Evolutionary conservation across 1,140 invertebrate species (phyloP).

Genomic region (Drosophila rhopaloa): DNA sequence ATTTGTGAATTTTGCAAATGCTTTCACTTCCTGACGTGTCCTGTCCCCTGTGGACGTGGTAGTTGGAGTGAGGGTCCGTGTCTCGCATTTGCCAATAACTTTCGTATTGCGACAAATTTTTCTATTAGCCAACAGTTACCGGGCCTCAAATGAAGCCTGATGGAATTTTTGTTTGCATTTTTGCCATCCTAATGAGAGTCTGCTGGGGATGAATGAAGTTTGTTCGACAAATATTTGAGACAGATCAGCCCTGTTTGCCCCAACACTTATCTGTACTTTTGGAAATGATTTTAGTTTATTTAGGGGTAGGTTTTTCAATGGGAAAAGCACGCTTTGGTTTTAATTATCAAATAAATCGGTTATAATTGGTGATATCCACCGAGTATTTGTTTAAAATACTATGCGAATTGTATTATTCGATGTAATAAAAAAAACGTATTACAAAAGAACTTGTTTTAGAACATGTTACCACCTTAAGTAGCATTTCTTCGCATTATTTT

Average conservation of each 20-base stretch:
- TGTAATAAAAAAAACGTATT: too few species aligned
- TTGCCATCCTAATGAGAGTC: constrained; percentile 35
- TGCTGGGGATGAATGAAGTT: constrained; percentile 15
- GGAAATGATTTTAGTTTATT: not conserved
- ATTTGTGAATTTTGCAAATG: constrained; percentile 10
- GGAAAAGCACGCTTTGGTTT: too few species aligned
- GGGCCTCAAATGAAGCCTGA: not conserved
- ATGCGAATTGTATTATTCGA: too few species aligned
- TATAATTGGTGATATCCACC: too few species aligned
- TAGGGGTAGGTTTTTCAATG: too few species aligned
- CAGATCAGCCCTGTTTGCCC: not conserved
- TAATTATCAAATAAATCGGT: too few species aligned
- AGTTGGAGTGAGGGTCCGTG: too few species aligned
- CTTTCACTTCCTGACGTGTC: constrained; percentile 1
- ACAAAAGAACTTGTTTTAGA: too few species aligned
- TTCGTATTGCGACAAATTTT: constrained; percentile 40
- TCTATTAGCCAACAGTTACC: constrained; percentile 33
- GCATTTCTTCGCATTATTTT: too few species aligned
- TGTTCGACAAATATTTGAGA: constrained; percentile 18
- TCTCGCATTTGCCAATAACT: constrained; percentile 46
- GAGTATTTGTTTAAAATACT: too few species aligned
- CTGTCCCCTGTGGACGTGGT: not conserved
- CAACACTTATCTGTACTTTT: too few species aligned
- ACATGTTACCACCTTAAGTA: too few species aligned
- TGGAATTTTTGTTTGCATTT: constrained; percentile 11